phyloP scores from a whole-genome alignment of 2,113 vertebrate genomes.

The Menura novaehollandiae region DNA sequence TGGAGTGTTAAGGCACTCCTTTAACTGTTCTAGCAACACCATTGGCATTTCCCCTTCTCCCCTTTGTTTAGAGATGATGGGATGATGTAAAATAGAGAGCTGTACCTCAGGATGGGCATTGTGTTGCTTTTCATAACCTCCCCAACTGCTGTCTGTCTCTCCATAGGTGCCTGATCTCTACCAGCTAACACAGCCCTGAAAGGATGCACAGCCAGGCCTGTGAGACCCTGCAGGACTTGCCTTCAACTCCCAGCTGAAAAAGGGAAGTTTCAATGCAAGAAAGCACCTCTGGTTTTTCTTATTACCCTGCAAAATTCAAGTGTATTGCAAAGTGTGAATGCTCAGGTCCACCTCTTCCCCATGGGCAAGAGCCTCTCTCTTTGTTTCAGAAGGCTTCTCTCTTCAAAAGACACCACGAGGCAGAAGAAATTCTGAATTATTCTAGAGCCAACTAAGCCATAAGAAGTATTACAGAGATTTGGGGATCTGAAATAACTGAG shows the following conservation, averaged over 20 bases:
- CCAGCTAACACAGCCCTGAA: constrained; percentile 69
- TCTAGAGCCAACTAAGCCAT: neutral
- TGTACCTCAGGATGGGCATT: neutral
- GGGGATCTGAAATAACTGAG: neutral
- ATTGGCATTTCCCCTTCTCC: neutral
- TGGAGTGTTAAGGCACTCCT: neutral
- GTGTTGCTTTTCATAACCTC: constrained; percentile 1
- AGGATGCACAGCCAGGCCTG: constrained; percentile 58
- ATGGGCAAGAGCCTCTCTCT: neutral
- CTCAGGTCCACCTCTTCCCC: constrained; percentile 1
- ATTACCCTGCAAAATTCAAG: neutral
- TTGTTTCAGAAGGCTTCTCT: constrained; percentile 20
- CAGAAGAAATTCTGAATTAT: neutral
- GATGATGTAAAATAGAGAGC: neutral
- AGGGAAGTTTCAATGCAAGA: constrained; percentile 38
- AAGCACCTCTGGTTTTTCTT: neutral
- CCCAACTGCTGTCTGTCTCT: constrained; percentile 39
- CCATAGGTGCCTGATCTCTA: constrained; percentile 71
- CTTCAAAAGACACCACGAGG: constrained; percentile 44
- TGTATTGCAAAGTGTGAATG: constrained; percentile 1
- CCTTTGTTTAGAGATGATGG: neutral
- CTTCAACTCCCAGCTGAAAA: constrained; percentile 44
- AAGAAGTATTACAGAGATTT: neutral
- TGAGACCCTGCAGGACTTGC: constrained; percentile 43
- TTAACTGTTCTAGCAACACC: neutral